phyloP scores from a whole-genome alignment of 2,888 invertebrate species.

The Diaperis boleti region DNA sequence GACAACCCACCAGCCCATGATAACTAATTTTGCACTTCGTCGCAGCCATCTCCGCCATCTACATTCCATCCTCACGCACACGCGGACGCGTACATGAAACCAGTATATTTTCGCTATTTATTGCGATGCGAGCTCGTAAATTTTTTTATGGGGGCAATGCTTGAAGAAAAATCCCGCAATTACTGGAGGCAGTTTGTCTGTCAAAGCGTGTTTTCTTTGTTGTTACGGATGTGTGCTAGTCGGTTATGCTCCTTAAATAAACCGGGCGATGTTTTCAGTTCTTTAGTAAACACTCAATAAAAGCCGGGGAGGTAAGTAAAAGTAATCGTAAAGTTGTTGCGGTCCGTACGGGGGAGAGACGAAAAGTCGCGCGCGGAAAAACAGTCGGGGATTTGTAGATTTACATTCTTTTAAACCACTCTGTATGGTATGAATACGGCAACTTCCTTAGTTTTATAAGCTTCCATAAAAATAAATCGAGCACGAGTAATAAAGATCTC shows the following conservation, averaged over 20 bases:
- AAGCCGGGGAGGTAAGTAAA: conserved; percentile 14
- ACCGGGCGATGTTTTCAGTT: conserved; percentile 10
- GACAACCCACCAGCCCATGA: too few species aligned
- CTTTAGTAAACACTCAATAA: conserved; percentile 14
- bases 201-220: conserved; percentile 2
- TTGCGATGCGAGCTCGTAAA: conserved; percentile 7
- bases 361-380: too few species aligned
- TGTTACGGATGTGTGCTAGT: background rate
- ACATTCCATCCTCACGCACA: too few species aligned
- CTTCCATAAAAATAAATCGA: too few species aligned
- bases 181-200: conserved; percentile 4
- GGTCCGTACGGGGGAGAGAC: conserved; percentile 1
- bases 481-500: too few species aligned
- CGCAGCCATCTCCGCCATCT: too few species aligned
- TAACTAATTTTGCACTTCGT: too few species aligned
- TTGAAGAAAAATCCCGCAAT: background rate
- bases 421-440: too few species aligned
- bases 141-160: background rate
- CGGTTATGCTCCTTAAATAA: conserved; percentile 2
- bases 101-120: conserved; percentile 17
- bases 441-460: too few species aligned
- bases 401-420: too few species aligned
- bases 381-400: too few species aligned
- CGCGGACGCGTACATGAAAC: too few species aligned
- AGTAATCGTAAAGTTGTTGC: conserved; percentile 13